A percentile compares a stretch with the other conserved stretches of the same genome.
phyloP scores from a whole-genome alignment of 2,888 invertebrate species.

The Meghimatium bilineatum region DNA sequence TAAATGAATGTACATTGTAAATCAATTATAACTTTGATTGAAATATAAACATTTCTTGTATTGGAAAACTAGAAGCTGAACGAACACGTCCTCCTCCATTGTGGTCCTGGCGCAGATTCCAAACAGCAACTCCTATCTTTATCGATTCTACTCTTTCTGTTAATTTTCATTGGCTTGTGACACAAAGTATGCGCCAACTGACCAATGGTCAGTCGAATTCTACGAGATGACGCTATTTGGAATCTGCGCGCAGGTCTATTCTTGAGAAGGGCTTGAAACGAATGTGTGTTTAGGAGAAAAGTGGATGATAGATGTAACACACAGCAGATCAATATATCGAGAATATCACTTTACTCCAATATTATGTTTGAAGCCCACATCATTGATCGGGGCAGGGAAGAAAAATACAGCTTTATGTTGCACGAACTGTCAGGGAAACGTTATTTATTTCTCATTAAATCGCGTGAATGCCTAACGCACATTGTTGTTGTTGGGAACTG shows the following conservation, averaged over 20 bases:
- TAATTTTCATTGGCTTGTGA: too few species aligned
- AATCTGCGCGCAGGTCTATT: too few species aligned
- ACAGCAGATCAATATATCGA: constrained; percentile 32
- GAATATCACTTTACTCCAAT: constrained; percentile 22
- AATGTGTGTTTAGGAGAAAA: constrained; percentile 10
- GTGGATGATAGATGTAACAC: neutral
- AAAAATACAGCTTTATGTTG: neutral
- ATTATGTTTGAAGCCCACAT: constrained; percentile 22
- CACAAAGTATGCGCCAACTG: too few species aligned
- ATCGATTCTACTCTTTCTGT: too few species aligned
- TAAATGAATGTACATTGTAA: neutral
- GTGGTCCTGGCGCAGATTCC: too few species aligned
- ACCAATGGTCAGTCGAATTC: too few species aligned
- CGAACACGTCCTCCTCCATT: too few species aligned
- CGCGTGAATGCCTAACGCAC: neutral
- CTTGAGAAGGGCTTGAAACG: too few species aligned
- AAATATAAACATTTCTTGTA: neutral
- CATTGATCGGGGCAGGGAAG: neutral
- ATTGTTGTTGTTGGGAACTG: neutral
- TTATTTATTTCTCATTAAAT: constrained; percentile 29
- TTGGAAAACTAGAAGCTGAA: neutral
- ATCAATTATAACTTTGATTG: neutral
- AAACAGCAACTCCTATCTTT: too few species aligned
- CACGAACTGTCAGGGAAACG: neutral
- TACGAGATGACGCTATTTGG: too few species aligned